Base-by-base conservation (phyloP, 2,113 vertebrate genomes). In the Paraplagusia blochii region DNA sequence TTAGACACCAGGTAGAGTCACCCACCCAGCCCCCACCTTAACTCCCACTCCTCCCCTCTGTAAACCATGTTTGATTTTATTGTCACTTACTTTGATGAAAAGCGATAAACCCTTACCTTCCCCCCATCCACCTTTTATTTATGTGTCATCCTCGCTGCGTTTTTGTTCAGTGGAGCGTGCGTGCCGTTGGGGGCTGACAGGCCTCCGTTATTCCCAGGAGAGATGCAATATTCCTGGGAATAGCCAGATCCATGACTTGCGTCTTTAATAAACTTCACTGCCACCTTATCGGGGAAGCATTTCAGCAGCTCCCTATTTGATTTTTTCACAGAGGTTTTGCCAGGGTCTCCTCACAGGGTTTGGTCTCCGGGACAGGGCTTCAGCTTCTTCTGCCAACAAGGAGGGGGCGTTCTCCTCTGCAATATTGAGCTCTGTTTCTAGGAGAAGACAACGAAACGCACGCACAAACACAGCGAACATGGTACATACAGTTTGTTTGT, bases 251-350 rank as follows among this genome's bases (percentile, higher is more conserved):
- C 42, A 49, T 63, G 69, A 33, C 55, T 58, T 42, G 58, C 53
- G 52, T 54, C 53, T 57, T n/a, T 51, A 13, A 29, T 40, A 55
- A 67, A 62, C n/a, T 5, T 59, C 40, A 12, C 45, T 53, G 46
- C 44, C 14, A n/a, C 53, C 59, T 76, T 42, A 29, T 43, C 40
- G 46, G 56, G 53, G 35, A 69, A 40, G 16, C 69, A 12, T 46
- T 33, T 6, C 12, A 4, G 6, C 19, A 35, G 22, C 35, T 34
- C 38, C 34, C 49, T 34, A 3, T 12, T 66, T 16, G 10, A 22
- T 58, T 8, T 72, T 77, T 65, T 85, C 76, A 80, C 75, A 83
- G 81, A 81, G 73, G 76, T 71, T 74, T 68, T 81, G 77, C 62
- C 63, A 8, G 0, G 4, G 13, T 45, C 16, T 52, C 47, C 35